phyloP scores from a whole-genome alignment of 2,888 invertebrate genomes.

The Rhagonycha lutea region DNA sequence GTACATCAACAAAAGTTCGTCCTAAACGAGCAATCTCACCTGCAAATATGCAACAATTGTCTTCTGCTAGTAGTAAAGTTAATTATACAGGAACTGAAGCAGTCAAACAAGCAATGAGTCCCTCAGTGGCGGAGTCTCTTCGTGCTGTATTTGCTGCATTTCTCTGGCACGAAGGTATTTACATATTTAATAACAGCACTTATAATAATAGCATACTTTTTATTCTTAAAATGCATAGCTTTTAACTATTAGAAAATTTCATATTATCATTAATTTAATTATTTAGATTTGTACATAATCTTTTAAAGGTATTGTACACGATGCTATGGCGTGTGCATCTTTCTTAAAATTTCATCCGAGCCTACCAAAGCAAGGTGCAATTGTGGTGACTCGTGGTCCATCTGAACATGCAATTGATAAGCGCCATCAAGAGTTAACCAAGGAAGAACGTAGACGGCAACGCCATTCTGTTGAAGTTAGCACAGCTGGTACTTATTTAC shows the following conservation, averaged over 20 bases:
- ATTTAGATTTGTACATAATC: not conserved
- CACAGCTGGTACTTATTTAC: constrained; percentile 70
- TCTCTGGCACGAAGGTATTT: constrained; percentile 88
- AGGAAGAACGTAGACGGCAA: constrained; percentile 70
- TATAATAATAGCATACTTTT: not conserved
- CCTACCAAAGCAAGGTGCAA: constrained; percentile 77
- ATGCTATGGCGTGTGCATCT: constrained; percentile 97
- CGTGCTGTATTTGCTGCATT: constrained; percentile 96
- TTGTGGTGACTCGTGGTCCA: constrained; percentile 70
- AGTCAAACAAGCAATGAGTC: constrained; percentile 84
- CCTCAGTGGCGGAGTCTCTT: constrained; percentile 88
- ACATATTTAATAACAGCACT: not conserved
- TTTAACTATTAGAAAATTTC: too few relatives aligned
- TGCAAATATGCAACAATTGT: constrained; percentile 53
- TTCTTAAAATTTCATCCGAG: constrained; percentile 93
- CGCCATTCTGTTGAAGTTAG: constrained; percentile 87
- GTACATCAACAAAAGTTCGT: constrained; percentile 56
- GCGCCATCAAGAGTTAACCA: constrained; percentile 57
- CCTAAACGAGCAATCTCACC: constrained; percentile 55
- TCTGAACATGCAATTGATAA: constrained; percentile 51
- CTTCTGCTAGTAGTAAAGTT: constrained; percentile 48
- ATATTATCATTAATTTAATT: not conserved
- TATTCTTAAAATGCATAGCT: too few relatives aligned
- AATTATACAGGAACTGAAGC: constrained; percentile 58
- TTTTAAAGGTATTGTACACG: constrained; percentile 81